Evolutionary conservation across 2,888 invertebrate species (phyloP).

Genomic region (Glomeris marginata): DNA sequence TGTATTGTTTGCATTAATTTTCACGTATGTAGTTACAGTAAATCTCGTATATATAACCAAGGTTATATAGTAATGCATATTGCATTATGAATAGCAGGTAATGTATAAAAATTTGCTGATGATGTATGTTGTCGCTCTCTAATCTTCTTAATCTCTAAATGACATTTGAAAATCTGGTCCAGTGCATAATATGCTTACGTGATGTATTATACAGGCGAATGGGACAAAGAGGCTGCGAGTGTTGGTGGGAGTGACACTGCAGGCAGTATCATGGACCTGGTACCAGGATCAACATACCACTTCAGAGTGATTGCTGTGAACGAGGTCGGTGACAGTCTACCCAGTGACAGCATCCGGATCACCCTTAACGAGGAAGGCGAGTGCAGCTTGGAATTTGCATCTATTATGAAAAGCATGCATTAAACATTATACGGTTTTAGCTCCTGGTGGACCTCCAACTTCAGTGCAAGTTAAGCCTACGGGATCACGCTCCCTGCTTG

Average conservation of each 20-base stretch:
- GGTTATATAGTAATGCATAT: no score
- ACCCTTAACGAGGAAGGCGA: conserved; percentile 13
- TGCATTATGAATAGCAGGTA: no score
- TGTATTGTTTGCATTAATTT: no score
- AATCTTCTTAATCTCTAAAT: no score
- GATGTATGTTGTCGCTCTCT: no score
- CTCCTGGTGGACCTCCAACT: conserved; percentile 20
- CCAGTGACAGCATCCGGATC: conserved; percentile 9
- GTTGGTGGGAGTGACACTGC: conserved; percentile 7
- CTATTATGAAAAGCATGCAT: not conserved
- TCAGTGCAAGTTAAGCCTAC: conserved; percentile 42
- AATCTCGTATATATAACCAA: no score
- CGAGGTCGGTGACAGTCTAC: conserved; percentile 35
- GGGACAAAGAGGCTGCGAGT: no score
- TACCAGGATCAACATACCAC: conserved; percentile 12
- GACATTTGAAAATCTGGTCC: no score
- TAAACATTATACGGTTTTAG: conserved; percentile 6
- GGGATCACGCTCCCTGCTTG: conserved; percentile 53
- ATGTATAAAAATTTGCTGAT: no score
- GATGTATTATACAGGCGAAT: no score
- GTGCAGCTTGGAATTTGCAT: not conserved
- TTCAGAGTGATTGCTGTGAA: conserved; percentile 13
- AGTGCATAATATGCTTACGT: no score
- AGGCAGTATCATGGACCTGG: conserved; percentile 5
- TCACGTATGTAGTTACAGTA: no score